phyloP scores from a whole-genome alignment of 1,140 invertebrate genomes.

The Formica exsecta region DNA sequence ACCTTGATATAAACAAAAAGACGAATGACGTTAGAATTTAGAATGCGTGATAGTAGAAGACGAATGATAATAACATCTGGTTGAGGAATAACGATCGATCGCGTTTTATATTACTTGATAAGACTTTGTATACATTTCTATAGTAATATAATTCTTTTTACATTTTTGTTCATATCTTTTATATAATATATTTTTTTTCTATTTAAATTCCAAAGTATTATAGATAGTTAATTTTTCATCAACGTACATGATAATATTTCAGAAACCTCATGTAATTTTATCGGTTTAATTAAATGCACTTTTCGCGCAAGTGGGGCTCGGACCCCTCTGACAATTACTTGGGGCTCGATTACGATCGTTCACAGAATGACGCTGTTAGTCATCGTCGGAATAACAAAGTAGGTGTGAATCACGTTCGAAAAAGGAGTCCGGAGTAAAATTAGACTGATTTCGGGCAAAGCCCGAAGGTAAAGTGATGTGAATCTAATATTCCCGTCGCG shows the following conservation, averaged over 20 bases:
- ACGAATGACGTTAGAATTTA: background rate
- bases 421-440: slow-evolving; percentile 33
- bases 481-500: slow-evolving; percentile 30
- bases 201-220: no score
- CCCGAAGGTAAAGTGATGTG: slow-evolving; percentile 8
- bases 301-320: background rate
- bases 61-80: background rate
- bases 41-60: background rate
- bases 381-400: slow-evolving; percentile 65
- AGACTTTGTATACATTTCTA: background rate
- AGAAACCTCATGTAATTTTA: background rate
- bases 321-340: slow-evolving; percentile 16
- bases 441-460: slow-evolving; percentile 44
- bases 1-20: slow-evolving; percentile 20
- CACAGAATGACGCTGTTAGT: slow-evolving; percentile 59
- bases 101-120: background rate
- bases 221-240: no score
- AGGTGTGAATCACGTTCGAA: slow-evolving; percentile 58
- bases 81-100: background rate
- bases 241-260: background rate
- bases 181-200: no score
- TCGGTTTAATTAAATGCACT: slow-evolving; percentile 41
- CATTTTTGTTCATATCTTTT: background rate
- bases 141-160: background rate
- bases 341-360: slow-evolving; percentile 38